Base-by-base conservation (phyloP, 1,140 invertebrate genomes). In the Drosophila varians region DNA sequence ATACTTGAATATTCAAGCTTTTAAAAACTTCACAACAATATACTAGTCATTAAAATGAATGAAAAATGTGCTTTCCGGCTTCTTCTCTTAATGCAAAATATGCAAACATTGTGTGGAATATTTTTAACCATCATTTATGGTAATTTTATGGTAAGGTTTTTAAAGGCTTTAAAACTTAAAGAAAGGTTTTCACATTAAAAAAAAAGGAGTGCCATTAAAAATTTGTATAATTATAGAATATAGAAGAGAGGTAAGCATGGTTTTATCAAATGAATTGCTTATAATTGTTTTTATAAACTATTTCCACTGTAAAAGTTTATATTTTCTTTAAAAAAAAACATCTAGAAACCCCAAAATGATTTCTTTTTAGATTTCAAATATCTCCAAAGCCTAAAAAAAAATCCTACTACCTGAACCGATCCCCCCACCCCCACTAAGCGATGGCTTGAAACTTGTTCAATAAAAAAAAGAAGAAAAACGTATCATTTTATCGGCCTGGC, bases 401-500 rank as follows among this genome's bases (percentile, higher is more conserved):
- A 7, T 7, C 4, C 54, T 53, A 25, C 28, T 9, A 19, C 1
- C 25, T 21, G 21, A 54, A 8, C n/a, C 1, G 28, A 18, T 12
- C 0, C n/a, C 14, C 19, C 4, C 19, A 4, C 5, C 11, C 12
- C 8, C n/a, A 18, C 2, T 7, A 0, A 8, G 0, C 12, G 11
- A 7, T 1, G 9, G 21, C 11, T 4, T 18, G 9, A 38, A 60
- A 60, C 26, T 60, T 21, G 60, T 62, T 61, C 12, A 16, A 56
- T 38, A 16, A 21, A 21, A 19, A 21, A 21, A 21, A 21, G 4
- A 2, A 21, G 21, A 58, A 38, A 58, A 38, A 9, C 9, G 12
- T 11, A 26, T 60, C 7, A 47, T 16, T 23, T 64, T 38, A 58
- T 62, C 54, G 54, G 36, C 40, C 60, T 42, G 45, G 55, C 28